Percentiles rank a stretch among this genome's conserved stretches.
These are phyloP conservation scores for Macquaria australasica DNA, from an alignment of 2,113 vertebrate species.

Conservation along the genomic window DNA sequence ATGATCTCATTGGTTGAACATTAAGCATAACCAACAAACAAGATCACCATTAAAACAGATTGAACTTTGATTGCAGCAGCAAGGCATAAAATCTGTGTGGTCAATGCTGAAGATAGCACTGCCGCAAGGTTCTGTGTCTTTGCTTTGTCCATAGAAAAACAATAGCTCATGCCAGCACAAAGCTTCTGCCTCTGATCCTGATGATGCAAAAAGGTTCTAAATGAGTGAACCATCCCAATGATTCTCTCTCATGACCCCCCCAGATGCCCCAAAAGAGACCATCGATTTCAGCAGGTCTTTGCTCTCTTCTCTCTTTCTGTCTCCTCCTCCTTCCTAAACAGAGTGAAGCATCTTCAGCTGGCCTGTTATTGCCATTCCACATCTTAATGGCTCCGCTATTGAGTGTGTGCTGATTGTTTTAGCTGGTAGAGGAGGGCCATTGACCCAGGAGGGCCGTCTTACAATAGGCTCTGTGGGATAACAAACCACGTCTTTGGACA, in stretches of 20 bases:
- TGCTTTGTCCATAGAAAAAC: background rate
- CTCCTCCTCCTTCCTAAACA: constrained; percentile 50
- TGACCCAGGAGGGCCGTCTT: constrained; percentile 65
- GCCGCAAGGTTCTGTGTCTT: background rate
- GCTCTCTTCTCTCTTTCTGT: constrained; percentile 2
- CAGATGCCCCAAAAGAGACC: constrained; percentile 64
- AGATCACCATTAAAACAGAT: background rate
- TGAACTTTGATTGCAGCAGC: background rate
- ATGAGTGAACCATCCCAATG: constrained; percentile 65
- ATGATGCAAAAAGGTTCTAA: constrained; percentile 75
- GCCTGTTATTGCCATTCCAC: constrained; percentile 67
- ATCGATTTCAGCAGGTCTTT: constrained; percentile 69
- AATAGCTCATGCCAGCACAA: background rate
- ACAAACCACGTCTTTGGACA: constrained; percentile 57
- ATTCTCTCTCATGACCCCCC: constrained; percentile 30
- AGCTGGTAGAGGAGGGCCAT: constrained; percentile 68
- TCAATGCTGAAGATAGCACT: background rate
- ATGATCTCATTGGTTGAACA: background rate
- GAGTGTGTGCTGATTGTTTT: constrained; percentile 79
- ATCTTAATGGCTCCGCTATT: constrained; percentile 77
- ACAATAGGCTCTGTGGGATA: constrained; percentile 69
- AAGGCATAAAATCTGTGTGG: background rate
- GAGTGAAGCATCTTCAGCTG: constrained; percentile 56
- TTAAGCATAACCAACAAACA: background rate
- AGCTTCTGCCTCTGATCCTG: background rate